Conservation (phyloP, 2,113 vertebrate genomes). For the Lasiurus borealis region DNA sequence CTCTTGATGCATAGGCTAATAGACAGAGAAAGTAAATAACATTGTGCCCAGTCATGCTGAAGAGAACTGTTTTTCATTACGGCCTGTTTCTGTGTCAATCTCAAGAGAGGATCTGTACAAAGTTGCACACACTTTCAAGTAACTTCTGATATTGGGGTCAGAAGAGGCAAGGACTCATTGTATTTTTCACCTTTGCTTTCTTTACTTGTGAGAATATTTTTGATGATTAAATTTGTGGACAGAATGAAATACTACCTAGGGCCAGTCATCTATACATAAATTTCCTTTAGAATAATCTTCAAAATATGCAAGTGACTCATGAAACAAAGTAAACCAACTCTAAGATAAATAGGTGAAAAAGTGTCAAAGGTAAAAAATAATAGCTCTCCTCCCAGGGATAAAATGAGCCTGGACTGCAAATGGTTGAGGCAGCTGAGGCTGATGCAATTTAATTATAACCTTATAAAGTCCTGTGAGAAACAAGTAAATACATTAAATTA, state of each 20-base stretch:
- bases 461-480: conserved; percentile 61
- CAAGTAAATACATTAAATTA: conserved; percentile 45
- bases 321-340: conserved; percentile 59
- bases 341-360: conserved; percentile 39
- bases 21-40: neutral
- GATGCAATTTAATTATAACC: conserved; percentile 40
- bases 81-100: neutral
- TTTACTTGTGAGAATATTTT: conserved; percentile 14
- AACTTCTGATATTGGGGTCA: neutral
- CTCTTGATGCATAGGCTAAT: conserved; percentile 14
- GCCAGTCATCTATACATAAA: conserved; percentile 6
- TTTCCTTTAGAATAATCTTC: conserved; percentile 35
- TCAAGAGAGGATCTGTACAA: neutral
- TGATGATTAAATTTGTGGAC: conserved; percentile 13
- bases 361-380: conserved; percentile 45
- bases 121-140: neutral
- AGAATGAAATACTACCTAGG: conserved; percentile 52
- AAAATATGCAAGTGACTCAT: conserved; percentile 55
- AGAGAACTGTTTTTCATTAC: conserved; percentile 60
- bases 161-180: neutral
- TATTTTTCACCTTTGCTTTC: conserved; percentile 13
- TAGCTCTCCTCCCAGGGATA: conserved; percentile 18
- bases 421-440: neutral
- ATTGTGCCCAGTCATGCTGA: conserved; percentile 33
- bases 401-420: neutral